These are phyloP conservation scores for Clarias pachynema DNA, from an alignment of 2,797 vertebrate genomes.

Conservation along the genomic window DNA sequence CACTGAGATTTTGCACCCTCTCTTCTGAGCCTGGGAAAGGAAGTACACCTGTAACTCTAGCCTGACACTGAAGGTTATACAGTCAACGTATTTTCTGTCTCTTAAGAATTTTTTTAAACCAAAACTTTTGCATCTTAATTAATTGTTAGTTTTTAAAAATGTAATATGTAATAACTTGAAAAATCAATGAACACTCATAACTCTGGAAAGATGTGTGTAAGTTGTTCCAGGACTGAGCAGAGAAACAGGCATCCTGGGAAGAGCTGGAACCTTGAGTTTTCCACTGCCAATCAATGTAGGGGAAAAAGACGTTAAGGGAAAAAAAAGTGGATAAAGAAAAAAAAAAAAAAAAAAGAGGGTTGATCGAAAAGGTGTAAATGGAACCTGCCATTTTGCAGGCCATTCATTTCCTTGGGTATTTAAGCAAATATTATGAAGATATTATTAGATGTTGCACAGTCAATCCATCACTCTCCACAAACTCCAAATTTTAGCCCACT, in stretches of 20 bases:
- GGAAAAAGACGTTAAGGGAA: neutral
- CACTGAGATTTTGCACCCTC: constrained; percentile 56
- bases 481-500: constrained; percentile 67
- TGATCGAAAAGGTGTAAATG: constrained; percentile 67
- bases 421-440: constrained; percentile 75
- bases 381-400: constrained; percentile 63
- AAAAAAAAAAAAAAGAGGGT: constrained; percentile 23
- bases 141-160: constrained; percentile 1
- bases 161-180: neutral
- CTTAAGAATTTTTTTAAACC: constrained; percentile 12
- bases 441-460: constrained; percentile 62
- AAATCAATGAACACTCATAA: neutral
- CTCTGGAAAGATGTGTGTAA: neutral
- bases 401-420: constrained; percentile 72
- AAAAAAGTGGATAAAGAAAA: constrained; percentile 8
- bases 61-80: constrained; percentile 54
- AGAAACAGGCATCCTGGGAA: constrained; percentile 4
- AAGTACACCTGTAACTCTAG: constrained; percentile 61
- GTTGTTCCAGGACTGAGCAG: neutral
- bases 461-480: constrained; percentile 68
- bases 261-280: constrained; percentile 20
- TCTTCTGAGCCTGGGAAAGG: constrained; percentile 63
- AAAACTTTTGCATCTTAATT: constrained; percentile 8
- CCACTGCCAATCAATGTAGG: neutral
- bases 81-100: constrained; percentile 42